Base-by-base conservation (phyloP, 1,140 invertebrate genomes). In the Pseudomyrmex sp. region DNA sequence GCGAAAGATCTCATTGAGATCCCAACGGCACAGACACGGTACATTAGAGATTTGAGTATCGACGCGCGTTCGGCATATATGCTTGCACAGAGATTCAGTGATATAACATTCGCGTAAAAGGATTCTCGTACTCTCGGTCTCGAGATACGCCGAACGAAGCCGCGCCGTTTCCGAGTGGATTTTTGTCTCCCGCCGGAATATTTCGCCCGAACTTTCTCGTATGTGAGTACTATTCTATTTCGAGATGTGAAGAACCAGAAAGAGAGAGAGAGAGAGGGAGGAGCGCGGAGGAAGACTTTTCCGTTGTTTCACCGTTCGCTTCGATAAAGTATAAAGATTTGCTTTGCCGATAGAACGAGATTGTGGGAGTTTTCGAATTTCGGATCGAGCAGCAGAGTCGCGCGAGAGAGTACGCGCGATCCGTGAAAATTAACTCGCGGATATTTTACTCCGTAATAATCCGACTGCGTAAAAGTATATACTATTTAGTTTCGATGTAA, bases 151-250 rank as follows among this genome's bases (percentile, higher is more conserved):
- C 63, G 63, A 23, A 46, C 62, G 18, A 58, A 66, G 35, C 5
- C 52, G 10, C 13, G 23, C 44, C 48, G 59, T 46, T 4, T 46
- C 35, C 23, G 44, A 72, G 23, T 59, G 54, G 66, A 80, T 80
- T 72, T 80, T 80, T 80, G 69, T 79, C 66, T 59, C 52, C n/a
- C 66, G 2, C 54, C n/a, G 76, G 76, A 80, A 80, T 80, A 80
- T 72, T 59, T 72, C 20, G 23, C 2, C 65, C 65, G 2, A 72
- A 80, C 54, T 80, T 80, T 70, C 56, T 70, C 54, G 20, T 46
- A 72, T 12, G 44, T 59, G 54, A 58, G 23, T 50, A 15, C 56
- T 5, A 72, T 80, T 80, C 66, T 80, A 66, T 80, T 70, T 56
- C 20, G 65, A 59, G 44, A 72, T 46, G n/a, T n/a, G 54, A 26